Evolutionary conservation across 2,888 invertebrate species (phyloP).

Genomic region (Ecdyonurus torrentis): DNA sequence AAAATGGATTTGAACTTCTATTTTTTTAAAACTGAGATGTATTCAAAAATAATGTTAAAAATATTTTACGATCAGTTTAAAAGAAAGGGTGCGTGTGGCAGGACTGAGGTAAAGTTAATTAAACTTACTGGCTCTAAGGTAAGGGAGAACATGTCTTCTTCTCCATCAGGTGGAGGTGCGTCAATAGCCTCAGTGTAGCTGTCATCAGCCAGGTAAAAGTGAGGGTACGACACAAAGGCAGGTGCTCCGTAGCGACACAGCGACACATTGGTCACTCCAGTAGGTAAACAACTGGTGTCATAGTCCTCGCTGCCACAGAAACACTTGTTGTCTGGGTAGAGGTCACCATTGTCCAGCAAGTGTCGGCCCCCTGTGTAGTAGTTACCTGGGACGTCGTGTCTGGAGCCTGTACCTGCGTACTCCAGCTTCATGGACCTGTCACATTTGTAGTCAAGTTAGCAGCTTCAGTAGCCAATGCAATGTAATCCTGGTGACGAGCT

Average conservation of each 20-base stretch:
- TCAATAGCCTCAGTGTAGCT: slow-evolving; percentile 41
- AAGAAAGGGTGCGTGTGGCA: too few relatives aligned
- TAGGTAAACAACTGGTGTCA: slow-evolving; percentile 17
- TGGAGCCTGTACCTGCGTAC: slow-evolving; percentile 36
- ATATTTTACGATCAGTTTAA: too few relatives aligned
- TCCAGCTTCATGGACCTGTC: slow-evolving; percentile 35
- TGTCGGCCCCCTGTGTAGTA: slow-evolving; percentile 43
- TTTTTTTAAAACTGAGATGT: background rate
- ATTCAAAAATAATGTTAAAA: too few relatives aligned
- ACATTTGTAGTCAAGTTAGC: too few relatives aligned
- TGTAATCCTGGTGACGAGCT: too few relatives aligned
- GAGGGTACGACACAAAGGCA: slow-evolving; percentile 57
- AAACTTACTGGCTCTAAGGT: slow-evolving; percentile 46
- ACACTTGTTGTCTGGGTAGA: slow-evolving; percentile 42
- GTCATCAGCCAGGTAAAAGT: slow-evolving; percentile 58
- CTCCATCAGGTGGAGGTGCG: slow-evolving; percentile 47
- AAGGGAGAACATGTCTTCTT: slow-evolving; percentile 41
- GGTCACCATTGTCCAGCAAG: slow-evolving; percentile 54
- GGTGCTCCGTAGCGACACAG: slow-evolving; percentile 65
- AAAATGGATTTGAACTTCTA: too few relatives aligned
- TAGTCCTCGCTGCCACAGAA: slow-evolving; percentile 34
- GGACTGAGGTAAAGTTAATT: background rate
- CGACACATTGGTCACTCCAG: slow-evolving; percentile 55
- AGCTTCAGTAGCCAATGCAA: too few relatives aligned
- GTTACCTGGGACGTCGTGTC: slow-evolving; percentile 37